Percentiles rank a stretch among this genome's conserved stretches.
Evolutionary conservation across 2,888 invertebrate species (phyloP).

Genomic region (Noctuana brunneofusca): DNA sequence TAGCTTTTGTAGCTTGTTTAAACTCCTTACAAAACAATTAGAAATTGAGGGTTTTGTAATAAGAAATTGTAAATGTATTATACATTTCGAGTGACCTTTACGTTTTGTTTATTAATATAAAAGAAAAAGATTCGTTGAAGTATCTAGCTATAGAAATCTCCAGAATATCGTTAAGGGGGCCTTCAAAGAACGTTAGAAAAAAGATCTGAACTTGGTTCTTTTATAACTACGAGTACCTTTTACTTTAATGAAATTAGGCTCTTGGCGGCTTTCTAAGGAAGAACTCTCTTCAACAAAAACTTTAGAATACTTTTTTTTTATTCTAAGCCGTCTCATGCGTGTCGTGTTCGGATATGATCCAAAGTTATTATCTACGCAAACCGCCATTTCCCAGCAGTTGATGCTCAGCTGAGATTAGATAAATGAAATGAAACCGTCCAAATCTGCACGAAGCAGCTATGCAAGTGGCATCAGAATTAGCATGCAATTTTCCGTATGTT

Average conservation of each 20-base stretch:
- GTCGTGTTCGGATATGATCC: constrained; percentile 38
- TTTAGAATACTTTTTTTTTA: constrained; percentile 23
- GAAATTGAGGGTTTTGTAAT: neutral
- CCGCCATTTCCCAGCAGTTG: constrained; percentile 48
- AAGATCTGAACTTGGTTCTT: neutral
- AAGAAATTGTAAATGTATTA: neutral
- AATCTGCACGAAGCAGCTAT: constrained; percentile 41
- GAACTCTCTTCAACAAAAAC: constrained; percentile 7
- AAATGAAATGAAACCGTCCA: constrained; percentile 54
- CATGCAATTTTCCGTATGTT: constrained; percentile 69
- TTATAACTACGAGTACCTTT: neutral
- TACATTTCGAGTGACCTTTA: too few species aligned
- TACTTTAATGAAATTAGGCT: constrained; percentile 21
- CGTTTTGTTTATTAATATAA: too few species aligned
- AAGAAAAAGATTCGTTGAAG: too few species aligned
- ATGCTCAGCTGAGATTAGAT: constrained; percentile 58
- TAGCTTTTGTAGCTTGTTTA: constrained; percentile 15
- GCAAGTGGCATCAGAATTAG: constrained; percentile 65
- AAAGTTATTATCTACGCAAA: constrained; percentile 48
- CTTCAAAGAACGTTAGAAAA: neutral
- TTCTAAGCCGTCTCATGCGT: constrained; percentile 29
- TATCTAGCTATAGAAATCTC: too few species aligned
- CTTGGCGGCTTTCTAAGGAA: constrained; percentile 13
- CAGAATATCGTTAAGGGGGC: too few species aligned
- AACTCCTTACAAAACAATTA: constrained; percentile 30